Evolutionary conservation across 2,888 invertebrate genomes (phyloP).

Genomic region (Harpalus rubripes): DNA sequence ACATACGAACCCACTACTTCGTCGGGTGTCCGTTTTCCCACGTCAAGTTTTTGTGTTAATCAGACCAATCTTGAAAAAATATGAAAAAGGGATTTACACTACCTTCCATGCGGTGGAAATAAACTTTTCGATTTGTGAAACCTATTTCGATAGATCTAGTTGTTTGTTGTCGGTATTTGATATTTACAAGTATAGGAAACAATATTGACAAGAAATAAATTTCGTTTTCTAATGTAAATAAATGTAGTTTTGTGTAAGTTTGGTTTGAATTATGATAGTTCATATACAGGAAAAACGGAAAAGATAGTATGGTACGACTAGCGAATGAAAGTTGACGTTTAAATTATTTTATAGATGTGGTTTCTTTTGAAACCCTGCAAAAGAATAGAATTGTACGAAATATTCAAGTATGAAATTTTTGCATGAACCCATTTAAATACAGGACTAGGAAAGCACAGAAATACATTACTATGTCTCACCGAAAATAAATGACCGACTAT

Average conservation of each 20-base stretch:
- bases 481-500: too few species aligned
- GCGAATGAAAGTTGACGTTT: too few species aligned
- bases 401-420: too few species aligned
- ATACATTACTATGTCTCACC: too few species aligned
- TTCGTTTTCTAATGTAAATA: not conserved
- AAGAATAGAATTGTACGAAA: too few species aligned
- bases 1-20: not conserved
- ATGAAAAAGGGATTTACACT: constrained; percentile 14
- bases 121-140: not conserved
- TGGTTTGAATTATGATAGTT: not conserved
- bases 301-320: too few species aligned
- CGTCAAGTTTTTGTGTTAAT: constrained; percentile 6
- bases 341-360: too few species aligned
- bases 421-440: too few species aligned
- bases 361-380: too few species aligned
- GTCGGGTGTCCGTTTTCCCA: not conserved
- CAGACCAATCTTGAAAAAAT: constrained; percentile 11
- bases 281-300: not conserved
- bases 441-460: too few species aligned
- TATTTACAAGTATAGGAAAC: not conserved
- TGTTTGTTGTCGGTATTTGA: not conserved
- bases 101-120: not conserved
- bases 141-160: not conserved
- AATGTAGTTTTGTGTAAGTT: not conserved
- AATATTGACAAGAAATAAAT: not conserved